Percentiles rank a stretch among this genome's conserved stretches.
Evolutionary conservation across 2,797 vertebrate species (phyloP).

Genomic region (Pseudochirops corinnae): DNA sequence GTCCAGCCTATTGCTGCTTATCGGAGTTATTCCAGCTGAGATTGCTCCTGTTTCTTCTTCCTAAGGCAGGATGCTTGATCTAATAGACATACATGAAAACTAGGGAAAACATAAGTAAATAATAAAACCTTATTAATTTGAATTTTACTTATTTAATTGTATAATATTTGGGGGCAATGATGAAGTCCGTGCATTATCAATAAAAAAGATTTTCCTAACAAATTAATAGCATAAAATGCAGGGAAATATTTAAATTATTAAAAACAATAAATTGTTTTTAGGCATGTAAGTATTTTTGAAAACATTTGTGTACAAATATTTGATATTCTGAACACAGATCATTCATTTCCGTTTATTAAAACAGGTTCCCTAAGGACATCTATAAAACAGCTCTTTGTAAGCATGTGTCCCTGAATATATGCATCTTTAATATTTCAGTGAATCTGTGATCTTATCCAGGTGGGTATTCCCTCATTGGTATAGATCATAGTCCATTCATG

Average conservation of each 20-base stretch:
- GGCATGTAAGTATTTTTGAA: neutral
- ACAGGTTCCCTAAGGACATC: neutral
- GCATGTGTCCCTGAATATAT: neutral
- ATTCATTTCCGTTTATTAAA: neutral
- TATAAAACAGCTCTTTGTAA: neutral
- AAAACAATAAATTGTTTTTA: neutral
- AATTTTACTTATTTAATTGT: neutral
- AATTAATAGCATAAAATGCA: neutral
- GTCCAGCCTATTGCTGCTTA: neutral
- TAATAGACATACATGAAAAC: neutral
- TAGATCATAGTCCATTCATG: neutral
- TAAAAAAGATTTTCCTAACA: neutral
- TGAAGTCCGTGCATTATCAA: neutral
- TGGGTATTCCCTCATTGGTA: neutral
- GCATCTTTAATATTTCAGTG: neutral
- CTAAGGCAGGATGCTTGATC: neutral
- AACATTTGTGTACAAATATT: neutral
- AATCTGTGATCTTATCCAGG: neutral
- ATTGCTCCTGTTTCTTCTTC: neutral
- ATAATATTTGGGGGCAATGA: neutral
- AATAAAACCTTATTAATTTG: neutral
- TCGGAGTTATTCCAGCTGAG: neutral
- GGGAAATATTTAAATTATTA: neutral
- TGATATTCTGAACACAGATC: neutral
- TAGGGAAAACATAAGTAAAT: neutral